Evolutionary conservation across 1,140 invertebrate genomes (phyloP), one percentile per base, ranked within the genome.

Genomic region (Halictus rubicundus): DNA sequence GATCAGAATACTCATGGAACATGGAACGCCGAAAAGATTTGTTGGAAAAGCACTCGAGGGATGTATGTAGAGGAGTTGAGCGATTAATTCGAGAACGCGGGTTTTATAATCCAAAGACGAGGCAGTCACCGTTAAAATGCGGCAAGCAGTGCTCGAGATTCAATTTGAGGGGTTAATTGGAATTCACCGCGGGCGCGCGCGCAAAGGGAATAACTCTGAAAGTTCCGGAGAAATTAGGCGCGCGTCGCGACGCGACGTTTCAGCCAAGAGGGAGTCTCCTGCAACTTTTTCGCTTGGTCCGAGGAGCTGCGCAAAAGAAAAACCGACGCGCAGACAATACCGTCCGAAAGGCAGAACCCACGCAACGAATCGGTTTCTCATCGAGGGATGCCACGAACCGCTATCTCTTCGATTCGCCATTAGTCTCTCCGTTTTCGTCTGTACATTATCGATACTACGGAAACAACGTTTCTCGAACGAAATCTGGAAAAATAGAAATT

Each of bases 141-240:
- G 12, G n/a, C 14, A 42, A 23, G 57, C 10, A 32, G 23, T 16
- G 42, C 16, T 60, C 59, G 39, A 63, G 21, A 39, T 60, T 81
- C 81, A 70, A 83, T 83, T 81, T 76, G 37, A 54, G 21, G 59
- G 66, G 78, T 83, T 81, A 83, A 83, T 83, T 83, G 80, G 72
- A 63, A 61, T 59, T 68, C 72, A 68, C 70, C 79, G 68, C 59
- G 60, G 72, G 63, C 60, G 63, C 65, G 59, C 68, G 64, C 68
- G 77, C 70, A 52, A 64, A 81, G 63, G 72, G 80, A 37, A 79
- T 73, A 65, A 65, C 39, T 65, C 32, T 61, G 52, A 37, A 68
- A 27, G 54, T 39, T 82, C 46, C 69, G 57, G 25, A 61, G 70
- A 78, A 78, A 81, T 78, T 66, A 66, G 27, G 49, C 79, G 39